phyloP scores from a whole-genome alignment of 1,140 invertebrate species.

The Drosophila punjabiensis region DNA sequence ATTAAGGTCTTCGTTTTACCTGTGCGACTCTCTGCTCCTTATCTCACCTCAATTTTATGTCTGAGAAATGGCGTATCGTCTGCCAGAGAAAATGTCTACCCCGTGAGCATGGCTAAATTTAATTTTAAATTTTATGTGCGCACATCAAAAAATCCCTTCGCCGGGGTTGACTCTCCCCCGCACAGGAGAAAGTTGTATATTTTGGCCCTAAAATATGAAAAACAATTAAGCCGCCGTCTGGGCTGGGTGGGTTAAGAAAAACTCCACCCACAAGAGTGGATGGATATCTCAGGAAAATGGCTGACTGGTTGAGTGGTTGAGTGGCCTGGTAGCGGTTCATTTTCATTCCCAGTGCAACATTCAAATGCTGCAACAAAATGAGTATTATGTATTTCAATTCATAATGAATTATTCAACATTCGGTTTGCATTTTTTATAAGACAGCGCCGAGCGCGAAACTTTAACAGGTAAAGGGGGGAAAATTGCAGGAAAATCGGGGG shows the following conservation, averaged over 20 bases:
- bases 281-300: slow-evolving; percentile 48
- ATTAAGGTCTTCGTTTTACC: slow-evolving; percentile 33
- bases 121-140: slow-evolving; percentile 80
- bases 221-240: slow-evolving; percentile 73
- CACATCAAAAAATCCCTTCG: slow-evolving; percentile 73
- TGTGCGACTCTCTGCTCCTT: slow-evolving; percentile 14
- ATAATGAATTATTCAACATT: slow-evolving; percentile 73
- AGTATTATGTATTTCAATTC: slow-evolving; percentile 82
- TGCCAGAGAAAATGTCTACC: slow-evolving; percentile 61
- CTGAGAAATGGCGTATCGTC: slow-evolving; percentile 71
- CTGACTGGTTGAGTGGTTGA: slow-evolving; percentile 47
- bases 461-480: slow-evolving; percentile 19
- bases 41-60: slow-evolving; percentile 17
- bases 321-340: slow-evolving; percentile 36
- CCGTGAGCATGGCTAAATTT: slow-evolving; percentile 64
- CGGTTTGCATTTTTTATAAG: slow-evolving; percentile 73
- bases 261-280: background rate
- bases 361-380: slow-evolving; percentile 73
- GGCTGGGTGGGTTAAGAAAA: slow-evolving; percentile 35
- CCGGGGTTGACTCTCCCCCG: slow-evolving; percentile 33
- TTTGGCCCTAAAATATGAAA: slow-evolving; percentile 76
- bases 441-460: slow-evolving; percentile 36
- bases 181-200: slow-evolving; percentile 53
- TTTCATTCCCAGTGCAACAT: slow-evolving; percentile 45
- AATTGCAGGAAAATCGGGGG: background rate